These are phyloP conservation scores for Trissolcus basalis DNA, from an alignment of 1,140 invertebrate species.

Conservation along the genomic window DNA sequence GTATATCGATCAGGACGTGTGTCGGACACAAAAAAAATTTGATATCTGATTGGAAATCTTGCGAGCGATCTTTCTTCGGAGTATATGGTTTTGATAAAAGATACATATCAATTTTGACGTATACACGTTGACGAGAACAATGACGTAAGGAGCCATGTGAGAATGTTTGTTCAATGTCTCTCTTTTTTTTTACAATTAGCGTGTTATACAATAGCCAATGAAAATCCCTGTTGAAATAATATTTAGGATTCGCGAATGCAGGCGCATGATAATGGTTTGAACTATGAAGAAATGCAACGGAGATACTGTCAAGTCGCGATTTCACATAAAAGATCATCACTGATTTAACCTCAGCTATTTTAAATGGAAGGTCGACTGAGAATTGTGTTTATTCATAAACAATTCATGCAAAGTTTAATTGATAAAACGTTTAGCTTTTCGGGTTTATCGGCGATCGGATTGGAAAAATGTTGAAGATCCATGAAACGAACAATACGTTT, in stretches of 20 bases:
- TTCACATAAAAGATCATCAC: constrained; percentile 33
- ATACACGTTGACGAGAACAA: constrained; percentile 24
- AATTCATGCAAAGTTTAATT: not conserved
- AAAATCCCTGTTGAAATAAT: too few species aligned
- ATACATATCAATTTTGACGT: constrained; percentile 39
- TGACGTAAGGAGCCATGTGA: constrained; percentile 19
- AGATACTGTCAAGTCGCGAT: constrained; percentile 20
- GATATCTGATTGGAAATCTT: constrained; percentile 2
- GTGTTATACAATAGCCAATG: constrained; percentile 16
- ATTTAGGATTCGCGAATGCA: too few species aligned
- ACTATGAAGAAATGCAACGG: constrained; percentile 18
- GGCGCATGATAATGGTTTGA: constrained; percentile 1
- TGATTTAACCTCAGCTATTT: constrained; percentile 28
- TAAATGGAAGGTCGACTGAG: constrained; percentile 42
- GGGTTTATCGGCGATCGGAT: constrained; percentile 1
- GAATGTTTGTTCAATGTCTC: constrained; percentile 25
- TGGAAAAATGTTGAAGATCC: too few species aligned
- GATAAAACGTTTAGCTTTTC: not conserved
- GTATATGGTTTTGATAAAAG: constrained; percentile 18
- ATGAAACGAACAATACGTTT: too few species aligned
- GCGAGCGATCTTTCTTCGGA: constrained; percentile 8
- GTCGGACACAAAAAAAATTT: constrained; percentile 17
- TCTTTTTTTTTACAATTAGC: constrained; percentile 7
- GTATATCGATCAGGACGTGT: constrained; percentile 31
- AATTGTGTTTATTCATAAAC: constrained; percentile 18